Base-by-base conservation (phyloP, 2,797 vertebrate species). In the Xenopus petersii region DNA sequence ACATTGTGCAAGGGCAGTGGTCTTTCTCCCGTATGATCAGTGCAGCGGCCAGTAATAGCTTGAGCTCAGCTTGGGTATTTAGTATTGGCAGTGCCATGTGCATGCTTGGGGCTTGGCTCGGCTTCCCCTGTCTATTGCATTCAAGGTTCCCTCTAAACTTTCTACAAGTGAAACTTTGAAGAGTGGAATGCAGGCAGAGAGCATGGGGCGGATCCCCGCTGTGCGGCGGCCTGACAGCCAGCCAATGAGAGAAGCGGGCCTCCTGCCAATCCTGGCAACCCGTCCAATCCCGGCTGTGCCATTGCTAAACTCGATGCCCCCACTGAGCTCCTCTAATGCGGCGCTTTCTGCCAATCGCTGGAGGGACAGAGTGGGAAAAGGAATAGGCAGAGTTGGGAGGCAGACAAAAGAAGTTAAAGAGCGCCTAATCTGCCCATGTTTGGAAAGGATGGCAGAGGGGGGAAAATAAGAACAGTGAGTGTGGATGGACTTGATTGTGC, bases 361-460 rank as follows among this genome's bases (percentile, higher is more conserved):
- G 95, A 96, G 94, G 95, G 54, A 94, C 94, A 93, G 94, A 95
- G 94, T 92, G 92, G 93, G 93, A 89, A 94, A 93, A 80, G 93
- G 93, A 93, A 92, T 92, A 93, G 91, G 93, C 92, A 86, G 94
- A 95, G 94, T 94, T 94, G 90, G 93, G 93, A 90, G 93, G 91
- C 91, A 92, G 94, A 97, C 95, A 96, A 96, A 95, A 97, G 94
- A 96, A 96, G 93, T 96, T 95, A 93, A 93, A 95, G 93, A 92
- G 84, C 89, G 91, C 91, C 92, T 92, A 90, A 93, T 92, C 91
- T 91, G 93, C 93, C 94, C 93, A 95, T 94, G 94, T 94, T 95
- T 93, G 90, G 91, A 94, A 92, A 93, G 88, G 92, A 90, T 42
- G 36, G 36, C 5, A 42, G 36, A 42, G 36, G 6, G 36, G 80